Base-by-base conservation (phyloP, 2,113 vertebrate genomes). In the Falco punctatus region DNA sequence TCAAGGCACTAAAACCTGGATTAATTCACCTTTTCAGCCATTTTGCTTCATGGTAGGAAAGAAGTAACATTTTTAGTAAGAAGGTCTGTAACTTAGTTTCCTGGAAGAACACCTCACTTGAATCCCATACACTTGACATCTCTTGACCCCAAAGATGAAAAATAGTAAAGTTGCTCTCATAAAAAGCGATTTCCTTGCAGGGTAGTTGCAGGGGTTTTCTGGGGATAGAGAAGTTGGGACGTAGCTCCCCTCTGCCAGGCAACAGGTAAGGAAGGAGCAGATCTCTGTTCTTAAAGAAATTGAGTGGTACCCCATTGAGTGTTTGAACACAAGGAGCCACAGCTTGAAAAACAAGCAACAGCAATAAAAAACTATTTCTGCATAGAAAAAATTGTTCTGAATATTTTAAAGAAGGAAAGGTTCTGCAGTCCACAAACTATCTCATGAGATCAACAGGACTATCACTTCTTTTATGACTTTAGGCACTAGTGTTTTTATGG, bases 241-340 rank as follows among this genome's bases (percentile, higher is more conserved):
- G 91, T 78, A 88, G 81, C 21, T 79, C 38, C 51, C 1, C 0
- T 92, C 97, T 97, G 88, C 95, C 58, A 88, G 19, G 95, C 87
- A 96, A 95, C 94, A 80, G 58, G 30, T 71, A 89, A 84, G 38
- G 75, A 90, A 85, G 35, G 27, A 89, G 35, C 28, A 86, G 54
- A 78, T 84, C 52, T 77, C 27, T 26, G 66, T 93, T 83, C 77
- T 15, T 79, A 70, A 81, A 73, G 80, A 74, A 75, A 75, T 58
- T 72, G 57, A 90, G 62, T 54, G n/a, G 72, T 94, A 44, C 58
- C 91, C 32, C 22, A 28, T 3, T 3, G 1, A 64, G 55, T 59
- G 69, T 89, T 91, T 90, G 44, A 33, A 67, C 30, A 92, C 49
- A 81, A 82, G 85, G n/a, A 78, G 30, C 8, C 28, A 15, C 40